Evolutionary conservation across 2,888 invertebrate species (phyloP), one percentile per base, ranked within the genome.

Genomic region (Dione vanillae): DNA sequence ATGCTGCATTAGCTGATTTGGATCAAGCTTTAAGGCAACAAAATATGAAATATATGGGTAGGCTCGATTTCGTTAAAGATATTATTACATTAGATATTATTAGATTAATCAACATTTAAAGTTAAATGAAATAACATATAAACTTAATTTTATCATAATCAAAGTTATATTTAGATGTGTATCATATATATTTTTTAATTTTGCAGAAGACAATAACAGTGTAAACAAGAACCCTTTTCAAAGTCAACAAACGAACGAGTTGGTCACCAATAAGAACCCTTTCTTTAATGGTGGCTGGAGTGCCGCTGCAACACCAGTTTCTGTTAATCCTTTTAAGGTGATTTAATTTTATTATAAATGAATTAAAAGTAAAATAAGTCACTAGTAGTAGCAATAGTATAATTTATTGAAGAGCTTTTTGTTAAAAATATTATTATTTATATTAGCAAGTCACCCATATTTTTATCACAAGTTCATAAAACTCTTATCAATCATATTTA

Each of bases 1-100:
- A 99, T 92, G 98, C 99, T 77, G 98, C 99, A 65, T 94, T 99
- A 72, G 98, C 98, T 89, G 98, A 98, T 92, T 95, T 99, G 82
- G 98, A 99, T 86, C 94, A 95, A 84, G 96, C 96, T 80, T 88
- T 96, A 79, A 94, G 96, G 80, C 93, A 94, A 75, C 94, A 95
- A 80, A 93, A 94, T 74, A 85, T 88, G 84, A 92, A 91, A 81
- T 87, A 86, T 79, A 87, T 89, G 87, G 93, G 93, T 93, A 80
- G 82, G 82, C 75, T 43, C 16, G 56, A 16, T 47, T 52, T 54
- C 2, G 16, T 27, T 51, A 56, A 54, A n/a, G n/a, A n/a, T n/a
- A n/a, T n/a, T n/a, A n/a, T n/a, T n/a, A n/a, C n/a, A n/a, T n/a
- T n/a, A n/a, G n/a, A n/a, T n/a, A n/a, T n/a, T n/a, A n/a, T n/a